Evolutionary conservation across 1,140 invertebrate genomes (phyloP), one percentile per base, ranked within the genome.

Genomic region (Drosophila suzukii): DNA sequence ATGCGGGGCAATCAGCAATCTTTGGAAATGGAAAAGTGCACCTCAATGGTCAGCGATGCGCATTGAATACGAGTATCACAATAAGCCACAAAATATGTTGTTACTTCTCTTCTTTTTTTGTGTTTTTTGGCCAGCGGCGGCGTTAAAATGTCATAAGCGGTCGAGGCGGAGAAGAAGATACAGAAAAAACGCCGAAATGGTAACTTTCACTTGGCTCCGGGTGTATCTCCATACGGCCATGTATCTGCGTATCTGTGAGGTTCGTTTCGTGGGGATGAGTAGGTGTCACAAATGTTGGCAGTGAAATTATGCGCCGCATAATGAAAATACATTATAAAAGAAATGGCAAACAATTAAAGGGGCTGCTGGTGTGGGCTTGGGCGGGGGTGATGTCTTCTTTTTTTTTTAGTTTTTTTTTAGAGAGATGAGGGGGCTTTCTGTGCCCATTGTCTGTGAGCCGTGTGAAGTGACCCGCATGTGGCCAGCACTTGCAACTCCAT

Each of bases 391-490:
- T 5, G 27, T 27, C 27, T 27, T 27, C 27, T 27, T 27, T 27
- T 27, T 5, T 27, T 5, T n/a, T n/a, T n/a, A n/a, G n/a, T n/a
- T n/a, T 2, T 5, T 46, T 3, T 8, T 6, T 24, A 6, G 20
- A 0, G 46, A 0, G 12, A 20, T 6, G 46, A 24, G 17, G 24
- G 5, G 5, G 17, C 13, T 15, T 7, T 7, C 39, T 17, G 43
- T 56, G 39, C 30, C 58, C 59, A 78, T 78, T 80, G 78, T 80
- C 57, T 80, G 47, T 61, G 50, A 38, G 47, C 56, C 78, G 78
- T 81, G 78, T 81, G 78, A 81, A 81, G 72, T 81, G 78, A 76
- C 78, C 78, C 78, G 78, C 78, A 81, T 81, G 78, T 76, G 74
- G 73, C 72, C 61, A 34, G 32, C 73, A 53, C 17, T 36, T 32